Conservation (phyloP, 2,888 invertebrate genomes). For the Philonicus albiceps region DNA sequence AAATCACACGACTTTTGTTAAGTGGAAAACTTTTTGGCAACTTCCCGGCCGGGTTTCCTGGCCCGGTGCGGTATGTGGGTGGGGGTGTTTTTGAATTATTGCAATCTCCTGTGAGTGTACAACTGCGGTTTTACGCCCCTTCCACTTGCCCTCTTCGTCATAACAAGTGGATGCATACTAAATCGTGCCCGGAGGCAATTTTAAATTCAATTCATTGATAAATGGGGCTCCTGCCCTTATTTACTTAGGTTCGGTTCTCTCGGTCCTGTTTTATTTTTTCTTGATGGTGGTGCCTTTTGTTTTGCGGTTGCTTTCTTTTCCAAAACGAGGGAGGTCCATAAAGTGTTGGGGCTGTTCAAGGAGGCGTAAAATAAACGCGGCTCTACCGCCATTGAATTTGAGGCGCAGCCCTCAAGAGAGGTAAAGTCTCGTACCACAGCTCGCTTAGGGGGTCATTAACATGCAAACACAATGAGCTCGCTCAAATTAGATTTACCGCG, state of each 20-base stretch:
- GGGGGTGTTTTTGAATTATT: not conserved
- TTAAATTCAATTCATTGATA: conserved; percentile 48
- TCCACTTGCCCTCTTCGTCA: not conserved
- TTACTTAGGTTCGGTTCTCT: not conserved
- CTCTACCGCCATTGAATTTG: not conserved
- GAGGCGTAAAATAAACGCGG: not conserved
- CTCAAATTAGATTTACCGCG: not conserved
- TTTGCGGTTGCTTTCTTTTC: not conserved
- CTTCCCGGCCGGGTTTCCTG: conserved; percentile 5
- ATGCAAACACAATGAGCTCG: not conserved
- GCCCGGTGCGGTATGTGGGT: not conserved
- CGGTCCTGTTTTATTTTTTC: conserved; percentile 17
- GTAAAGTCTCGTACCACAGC: not conserved
- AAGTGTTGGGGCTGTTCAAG: not conserved
- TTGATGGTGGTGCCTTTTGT: not conserved
- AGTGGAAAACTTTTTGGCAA: conserved; percentile 43
- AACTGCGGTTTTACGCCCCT: conserved; percentile 6
- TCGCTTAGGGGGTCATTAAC: not conserved
- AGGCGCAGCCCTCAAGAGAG: not conserved
- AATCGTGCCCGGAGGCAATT: conserved; percentile 43
- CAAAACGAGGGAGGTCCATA: too few species aligned
- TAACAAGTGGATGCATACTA: conserved; percentile 48
- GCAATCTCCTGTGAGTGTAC: not conserved
- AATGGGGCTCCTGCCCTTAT: conserved; percentile 39
- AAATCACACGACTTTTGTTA: conserved; percentile 44